Evolutionary conservation across 2,797 vertebrate genomes (phyloP).

Genomic region (Gymnodraco acuticeps): DNA sequence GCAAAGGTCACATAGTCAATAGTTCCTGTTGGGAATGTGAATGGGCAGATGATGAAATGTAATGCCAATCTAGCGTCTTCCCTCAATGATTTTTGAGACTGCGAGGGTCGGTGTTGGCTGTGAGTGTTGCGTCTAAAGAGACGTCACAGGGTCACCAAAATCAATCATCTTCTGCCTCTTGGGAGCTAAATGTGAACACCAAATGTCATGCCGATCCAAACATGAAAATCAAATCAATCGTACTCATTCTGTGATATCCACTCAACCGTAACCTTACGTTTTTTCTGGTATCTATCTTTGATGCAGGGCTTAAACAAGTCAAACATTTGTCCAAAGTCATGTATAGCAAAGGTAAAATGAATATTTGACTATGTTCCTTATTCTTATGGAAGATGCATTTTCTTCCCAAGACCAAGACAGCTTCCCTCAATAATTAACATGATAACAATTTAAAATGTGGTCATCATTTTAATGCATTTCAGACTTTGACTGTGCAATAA

Average conservation of each 20-base stretch:
- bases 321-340: too few species aligned
- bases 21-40: slow-evolving; percentile 26
- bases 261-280: too few species aligned
- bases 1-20: slow-evolving; percentile 43
- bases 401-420: too few species aligned
- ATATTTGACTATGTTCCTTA: too few species aligned
- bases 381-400: too few species aligned
- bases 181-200: background rate
- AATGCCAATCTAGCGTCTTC: background rate
- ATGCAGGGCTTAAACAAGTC: too few species aligned
- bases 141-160: slow-evolving; percentile 9
- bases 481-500: slow-evolving; percentile 1
- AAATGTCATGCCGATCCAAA: slow-evolving; percentile 28
- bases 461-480: background rate
- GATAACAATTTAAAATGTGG: too few species aligned
- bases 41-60: slow-evolving; percentile 33
- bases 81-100: slow-evolving; percentile 20
- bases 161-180: slow-evolving; percentile 8
- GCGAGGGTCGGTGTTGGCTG: background rate
- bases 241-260: background rate
- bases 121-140: background rate
- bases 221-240: slow-evolving; percentile 7
- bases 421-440: too few species aligned
- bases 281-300: too few species aligned
- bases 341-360: too few species aligned